Evolutionary conservation across 2,888 invertebrate genomes (phyloP), one percentile per base, ranked within the genome.

Genomic region (Phortica magna): DNA sequence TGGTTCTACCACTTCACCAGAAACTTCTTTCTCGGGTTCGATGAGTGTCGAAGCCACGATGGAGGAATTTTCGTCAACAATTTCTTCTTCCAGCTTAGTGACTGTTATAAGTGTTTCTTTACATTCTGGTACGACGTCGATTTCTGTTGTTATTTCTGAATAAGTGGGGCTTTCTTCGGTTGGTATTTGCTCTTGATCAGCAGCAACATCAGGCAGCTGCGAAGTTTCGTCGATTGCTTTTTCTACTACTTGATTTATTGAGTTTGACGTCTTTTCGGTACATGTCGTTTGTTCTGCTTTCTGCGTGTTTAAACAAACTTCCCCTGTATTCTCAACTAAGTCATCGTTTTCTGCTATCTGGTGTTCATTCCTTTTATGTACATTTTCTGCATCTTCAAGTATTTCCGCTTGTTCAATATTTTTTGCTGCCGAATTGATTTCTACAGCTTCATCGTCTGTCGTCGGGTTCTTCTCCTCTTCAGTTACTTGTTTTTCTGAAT

Each of bases 21-120:
- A 31, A 31, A 31, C 31, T 31, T 31, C 31, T 31, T 31, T 31
- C 31, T 31, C 64, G 65, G 19, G 74, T 17, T 55, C 22, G 76
- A 75, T n/a, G n/a, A n/a, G n/a, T n/a, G n/a, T n/a, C n/a, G n/a
- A n/a, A n/a, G n/a, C n/a, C n/a, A n/a, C n/a, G n/a, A n/a, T 81
- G 81, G 82, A 76, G 74, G 81, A 82, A 79, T 77, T 83, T 83
- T 73, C 79, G 75, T n/a, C 76, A 74, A 64, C 59, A 57, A 80
- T 72, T 79, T 76, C 9, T 48, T 48, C 48, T 6, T 48, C 48
- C 14, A 12, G 0, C 7, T 48, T 48, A 5, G 48, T 48, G 48
- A 48, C 1, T 48, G 3, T 14, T 48, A 48, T 48, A 48, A 48
- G 2, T 48, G 48, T 48, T 14, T 48, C 48, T 48, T 48, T 48